Evolutionary conservation across 2,113 vertebrate species (phyloP), one percentile per base, ranked within the genome.

Genomic region (Planiliza haematocheilus): DNA sequence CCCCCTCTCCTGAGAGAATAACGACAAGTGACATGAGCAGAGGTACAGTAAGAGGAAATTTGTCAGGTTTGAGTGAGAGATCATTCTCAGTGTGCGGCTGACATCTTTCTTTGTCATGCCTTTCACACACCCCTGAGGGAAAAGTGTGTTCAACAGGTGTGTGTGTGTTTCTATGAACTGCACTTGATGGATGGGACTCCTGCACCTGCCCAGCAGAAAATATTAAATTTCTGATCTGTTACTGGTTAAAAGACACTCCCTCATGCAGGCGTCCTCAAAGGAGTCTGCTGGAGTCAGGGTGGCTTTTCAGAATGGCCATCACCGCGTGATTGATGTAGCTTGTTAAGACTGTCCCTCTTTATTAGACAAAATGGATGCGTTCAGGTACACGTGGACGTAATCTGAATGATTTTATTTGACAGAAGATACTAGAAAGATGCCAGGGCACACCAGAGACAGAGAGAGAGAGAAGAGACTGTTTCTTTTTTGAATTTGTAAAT

Each of bases 1-100:
- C 67, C 66, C 77, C 74, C 72, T 83, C 73, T 86, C 82, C 87
- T 89, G 77, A 0, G 9, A 42, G 36, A 49, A 57, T n/a, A 80
- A 48, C 62, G 7, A 74, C 1, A 79, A 63, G 1, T n/a, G 21
- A 69, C 53, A 38, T 63, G 43, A 80, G 24, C 53, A 51, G 45
- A 66, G 0, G n/a, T 53, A 57, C 34, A 53, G 52, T 51, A 7
- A 57, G 38, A 46, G 59, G n/a, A 70, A 38, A 50, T 56, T 12
- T 70, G 46, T 49, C 21, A 65, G 10, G 46, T 77, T 8, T 41
- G 36, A 70, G 52, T 70, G 11, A 72, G 21, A 63, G 58, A 55
- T 68, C 46, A 39, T 50, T 57, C 46, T 59, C 49, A 42, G 24
- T 8, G 14, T 56, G 52, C 30, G 16, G 20, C 16, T 7, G 37